Conservation (phyloP, 2,113 vertebrate genomes). For the Turdus rufiventris region DNA sequence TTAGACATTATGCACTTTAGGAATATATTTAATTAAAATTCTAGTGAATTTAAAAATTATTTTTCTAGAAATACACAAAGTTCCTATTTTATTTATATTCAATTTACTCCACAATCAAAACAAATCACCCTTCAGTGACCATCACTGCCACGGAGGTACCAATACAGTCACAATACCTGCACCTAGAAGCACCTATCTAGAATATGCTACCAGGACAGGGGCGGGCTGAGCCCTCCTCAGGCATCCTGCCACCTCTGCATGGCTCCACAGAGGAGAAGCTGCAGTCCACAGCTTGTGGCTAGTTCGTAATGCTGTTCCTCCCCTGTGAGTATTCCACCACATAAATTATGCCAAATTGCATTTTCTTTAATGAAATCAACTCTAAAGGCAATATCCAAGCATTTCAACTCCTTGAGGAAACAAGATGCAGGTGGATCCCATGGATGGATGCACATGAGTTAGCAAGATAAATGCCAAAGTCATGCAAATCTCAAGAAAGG, state of each 20-base stretch:
- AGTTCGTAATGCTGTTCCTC: background rate
- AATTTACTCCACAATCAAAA: background rate
- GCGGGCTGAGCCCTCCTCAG: background rate
- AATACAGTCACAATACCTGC: background rate
- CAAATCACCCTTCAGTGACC: background rate
- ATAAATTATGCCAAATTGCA: background rate
- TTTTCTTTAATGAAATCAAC: background rate
- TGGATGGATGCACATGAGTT: fast-evolving
- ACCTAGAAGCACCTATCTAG: background rate
- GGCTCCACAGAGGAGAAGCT: background rate
- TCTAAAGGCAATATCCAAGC: background rate
- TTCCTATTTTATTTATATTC: background rate
- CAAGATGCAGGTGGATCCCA: background rate
- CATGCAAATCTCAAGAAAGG: background rate
- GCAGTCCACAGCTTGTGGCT: background rate
- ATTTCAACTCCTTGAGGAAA: background rate
- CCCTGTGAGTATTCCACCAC: background rate
- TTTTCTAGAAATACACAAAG: background rate
- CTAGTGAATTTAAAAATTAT: background rate
- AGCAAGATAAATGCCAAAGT: background rate
- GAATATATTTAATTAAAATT: background rate
- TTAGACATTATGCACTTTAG: background rate
- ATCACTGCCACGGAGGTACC: background rate
- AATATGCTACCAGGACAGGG: background rate
- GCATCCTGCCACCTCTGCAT: background rate